A percentile compares a stretch with the other conserved stretches of the same genome.
Conservation (phyloP, 2,113 vertebrate genomes). For the Salvelinus sp. region DNA sequence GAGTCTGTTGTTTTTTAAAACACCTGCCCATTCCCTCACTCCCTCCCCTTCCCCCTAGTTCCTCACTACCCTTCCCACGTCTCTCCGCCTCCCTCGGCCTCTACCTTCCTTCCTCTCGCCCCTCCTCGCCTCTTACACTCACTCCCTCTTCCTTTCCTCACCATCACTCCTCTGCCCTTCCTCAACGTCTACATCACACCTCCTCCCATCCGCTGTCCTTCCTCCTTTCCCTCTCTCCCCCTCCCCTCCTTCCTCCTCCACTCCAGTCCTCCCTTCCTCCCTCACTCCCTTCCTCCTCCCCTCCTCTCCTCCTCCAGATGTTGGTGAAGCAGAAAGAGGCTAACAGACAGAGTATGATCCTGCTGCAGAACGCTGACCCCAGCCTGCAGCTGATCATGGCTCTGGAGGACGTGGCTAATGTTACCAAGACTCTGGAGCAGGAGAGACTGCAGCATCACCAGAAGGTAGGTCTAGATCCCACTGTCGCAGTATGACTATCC, state of each 20-base stretch:
- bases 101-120: slow-evolving; percentile 28
- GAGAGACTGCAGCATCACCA: slow-evolving; percentile 75
- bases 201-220: too few relatives aligned
- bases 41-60: background rate
- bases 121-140: too few relatives aligned
- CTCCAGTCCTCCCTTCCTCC: too few relatives aligned
- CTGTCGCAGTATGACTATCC: too few relatives aligned
- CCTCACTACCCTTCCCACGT: too few relatives aligned
- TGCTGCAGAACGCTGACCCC: slow-evolving; percentile 76
- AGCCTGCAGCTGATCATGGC: slow-evolving; percentile 76
- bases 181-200: too few relatives aligned
- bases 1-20: background rate
- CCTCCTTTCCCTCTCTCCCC: too few relatives aligned
- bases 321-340: slow-evolving; percentile 82
- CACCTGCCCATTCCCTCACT: background rate
- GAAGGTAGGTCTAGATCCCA: slow-evolving; percentile 60
- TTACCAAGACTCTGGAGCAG: slow-evolving; percentile 76
- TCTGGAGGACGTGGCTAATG: slow-evolving; percentile 71
- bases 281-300: slow-evolving; percentile 15
- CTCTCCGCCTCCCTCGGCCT: too few relatives aligned
- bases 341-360: slow-evolving; percentile 78
- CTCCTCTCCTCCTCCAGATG: slow-evolving; percentile 66
- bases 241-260: too few relatives aligned
- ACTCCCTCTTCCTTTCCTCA: too few relatives aligned
- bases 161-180: too few relatives aligned